phyloP scores from a whole-genome alignment of 1,140 invertebrate genomes.

The Hormaphis cornu region DNA sequence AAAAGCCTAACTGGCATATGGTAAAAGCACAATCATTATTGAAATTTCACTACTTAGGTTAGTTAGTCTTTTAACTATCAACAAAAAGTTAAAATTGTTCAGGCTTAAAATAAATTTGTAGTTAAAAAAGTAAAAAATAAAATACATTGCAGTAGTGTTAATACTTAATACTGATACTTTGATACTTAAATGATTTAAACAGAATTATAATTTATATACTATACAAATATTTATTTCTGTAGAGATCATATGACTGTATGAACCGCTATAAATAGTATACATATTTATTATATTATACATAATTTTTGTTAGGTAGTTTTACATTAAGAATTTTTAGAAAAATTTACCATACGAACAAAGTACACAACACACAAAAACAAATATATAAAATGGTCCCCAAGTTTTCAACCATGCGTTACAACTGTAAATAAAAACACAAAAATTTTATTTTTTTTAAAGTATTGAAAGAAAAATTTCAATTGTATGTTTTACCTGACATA shows the following conservation, averaged over 20 bases:
- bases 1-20: no score
- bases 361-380: conserved; percentile 42
- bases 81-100: no score
- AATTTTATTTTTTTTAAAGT: conserved; percentile 8
- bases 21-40: no score
- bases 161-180: no score
- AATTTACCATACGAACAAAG: background rate
- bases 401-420: conserved; percentile 69
- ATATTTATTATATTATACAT: background rate
- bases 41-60: no score
- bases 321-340: background rate
- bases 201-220: no score
- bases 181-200: no score
- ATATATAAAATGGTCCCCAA: conserved; percentile 72
- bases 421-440: conserved; percentile 48
- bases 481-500: conserved; percentile 62
- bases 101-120: background rate
- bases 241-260: no score
- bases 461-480: background rate
- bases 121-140: conserved; percentile 13
- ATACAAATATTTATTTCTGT: no score
- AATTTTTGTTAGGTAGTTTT: no score
- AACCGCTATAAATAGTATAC: no score
- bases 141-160: background rate
- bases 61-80: no score